Percentiles rank a stretch among this genome's conserved stretches.
phyloP scores from a whole-genome alignment of 2,888 invertebrate genomes.

The Orchestes rusci region DNA sequence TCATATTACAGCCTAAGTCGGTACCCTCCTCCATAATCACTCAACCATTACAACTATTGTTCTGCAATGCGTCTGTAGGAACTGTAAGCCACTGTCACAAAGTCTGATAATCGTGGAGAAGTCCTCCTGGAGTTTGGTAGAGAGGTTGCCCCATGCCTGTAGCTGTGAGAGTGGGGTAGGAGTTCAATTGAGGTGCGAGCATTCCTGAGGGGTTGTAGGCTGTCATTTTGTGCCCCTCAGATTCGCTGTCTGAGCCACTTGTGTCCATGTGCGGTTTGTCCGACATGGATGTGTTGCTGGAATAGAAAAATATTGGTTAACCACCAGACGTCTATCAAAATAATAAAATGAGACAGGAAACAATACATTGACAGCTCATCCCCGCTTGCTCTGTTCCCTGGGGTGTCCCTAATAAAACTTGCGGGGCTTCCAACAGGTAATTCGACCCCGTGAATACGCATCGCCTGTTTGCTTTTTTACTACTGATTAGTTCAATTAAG shows the following conservation, averaged over 20 bases:
- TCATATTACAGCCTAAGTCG: conserved; percentile 6
- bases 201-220: conserved; percentile 33
- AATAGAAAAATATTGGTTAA: conserved; percentile 19
- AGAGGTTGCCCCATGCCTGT: conserved; percentile 37
- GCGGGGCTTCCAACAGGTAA: conserved; percentile 27
- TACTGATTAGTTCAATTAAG: conserved; percentile 35
- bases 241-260: conserved; percentile 43
- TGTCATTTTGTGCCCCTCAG: conserved; percentile 37
- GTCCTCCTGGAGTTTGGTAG: conserved; percentile 40
- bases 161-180: conserved; percentile 36
- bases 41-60: conserved; percentile 13
- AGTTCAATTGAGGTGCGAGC: conserved; percentile 31
- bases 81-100: conserved; percentile 45
- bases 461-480: conserved; percentile 30
- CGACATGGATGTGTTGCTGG: conserved; percentile 39
- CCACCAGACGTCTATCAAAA: conserved; percentile 1
- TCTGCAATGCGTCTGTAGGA: conserved; percentile 18
- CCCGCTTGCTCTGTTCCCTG: conserved; percentile 12
- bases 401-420: conserved; percentile 23
- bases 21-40: conserved; percentile 5
- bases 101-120: conserved; percentile 44
- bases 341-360: conserved; percentile 6
- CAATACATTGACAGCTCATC: conserved; percentile 11
- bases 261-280: conserved; percentile 44
- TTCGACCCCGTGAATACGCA: conserved; percentile 21